Base-by-base conservation (phyloP, 2,888 invertebrate species). In the Tetranychus truncatus region DNA sequence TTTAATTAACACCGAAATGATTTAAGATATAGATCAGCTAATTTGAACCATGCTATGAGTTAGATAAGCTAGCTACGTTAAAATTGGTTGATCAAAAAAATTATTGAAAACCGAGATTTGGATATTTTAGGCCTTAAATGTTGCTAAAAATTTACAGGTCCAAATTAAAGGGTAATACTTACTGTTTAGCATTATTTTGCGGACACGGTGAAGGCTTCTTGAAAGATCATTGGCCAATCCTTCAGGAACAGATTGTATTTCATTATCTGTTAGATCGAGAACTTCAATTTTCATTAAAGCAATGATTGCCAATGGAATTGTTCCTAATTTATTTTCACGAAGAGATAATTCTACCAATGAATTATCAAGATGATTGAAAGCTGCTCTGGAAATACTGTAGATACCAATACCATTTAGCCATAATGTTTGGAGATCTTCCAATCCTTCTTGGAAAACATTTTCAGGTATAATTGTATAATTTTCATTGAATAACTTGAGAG, bases 401-500 rank as follows among this genome's bases (percentile, higher is more conserved):
- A 77, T 73, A 11, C 77, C 77, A 21, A 77, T 72, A 55, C 76
- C 71, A 71, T 77, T 77, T 15, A 77, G 67, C 21, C 72, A 72
- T 44, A 77, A 67, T 45, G 74, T 66, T 24, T 67, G 71, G 6
- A 77, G 66, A 34, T 76, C 77, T 45, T 77, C 65, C 76, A 77
- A 74, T 6, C 75, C 76, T 6, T 74, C 24, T 6, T 20, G 20
- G 55, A 76, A 77, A 15, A 77, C 74, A 46, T 55, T 71, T 71
- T 76, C 76, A n/a, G 76, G 76, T 9, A 76, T 71, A 45, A 74
- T 73, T 9, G 77, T 77, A 45, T 72, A 77, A 66, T 77, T 75
- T 71, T 77, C 77, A 66, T 72, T 74, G 72, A 44, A 76, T 6
- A 77, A 67, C 1, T 75, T 72, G 34, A 77, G 72, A 18, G 21